Percentiles rank a stretch among this genome's conserved stretches.
phyloP scores from a whole-genome alignment of 2,797 vertebrate genomes.

The Rhabdomys pumilio region DNA sequence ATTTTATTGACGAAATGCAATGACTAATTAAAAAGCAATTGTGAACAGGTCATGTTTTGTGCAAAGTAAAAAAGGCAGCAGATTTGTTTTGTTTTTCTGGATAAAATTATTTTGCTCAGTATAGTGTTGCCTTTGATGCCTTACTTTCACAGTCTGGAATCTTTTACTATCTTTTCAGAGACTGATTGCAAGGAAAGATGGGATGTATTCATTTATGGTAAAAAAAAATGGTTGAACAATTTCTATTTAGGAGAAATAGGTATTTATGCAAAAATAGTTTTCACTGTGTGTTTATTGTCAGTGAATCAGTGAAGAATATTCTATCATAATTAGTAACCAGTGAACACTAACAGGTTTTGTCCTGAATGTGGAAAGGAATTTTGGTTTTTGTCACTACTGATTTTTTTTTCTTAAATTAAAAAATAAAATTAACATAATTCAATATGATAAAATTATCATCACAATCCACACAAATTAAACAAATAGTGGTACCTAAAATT shows the following conservation, averaged over 20 bases:
- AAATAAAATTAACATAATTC: not conserved
- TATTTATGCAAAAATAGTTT: conserved; percentile 7
- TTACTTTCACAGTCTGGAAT: not conserved
- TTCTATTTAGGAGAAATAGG: not conserved
- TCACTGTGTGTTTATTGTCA: conserved; percentile 48
- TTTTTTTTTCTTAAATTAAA: conserved; percentile 2
- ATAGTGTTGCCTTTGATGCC: not conserved
- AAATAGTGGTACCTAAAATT: conserved; percentile 44
- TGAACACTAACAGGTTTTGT: conserved; percentile 69
- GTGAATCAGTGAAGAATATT: conserved; percentile 38
- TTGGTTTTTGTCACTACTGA: conserved; percentile 19
- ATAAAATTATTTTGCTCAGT: not conserved
- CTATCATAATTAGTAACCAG: not conserved
- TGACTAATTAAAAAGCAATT: conserved; percentile 17
- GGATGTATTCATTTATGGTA: conserved; percentile 30
- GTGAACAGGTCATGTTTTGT: not conserved
- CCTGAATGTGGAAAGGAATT: conserved; percentile 6
- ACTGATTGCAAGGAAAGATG: conserved; percentile 41
- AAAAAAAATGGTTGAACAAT: not conserved
- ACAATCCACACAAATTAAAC: not conserved
- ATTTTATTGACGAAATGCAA: conserved; percentile 49
- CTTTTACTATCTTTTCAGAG: conserved; percentile 1
- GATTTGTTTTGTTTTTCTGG: not conserved
- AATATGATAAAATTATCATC: not conserved
- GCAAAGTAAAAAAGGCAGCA: conserved; percentile 19